Base-by-base conservation (phyloP, 2,797 vertebrate species). In the Fundulus diaphanus region DNA sequence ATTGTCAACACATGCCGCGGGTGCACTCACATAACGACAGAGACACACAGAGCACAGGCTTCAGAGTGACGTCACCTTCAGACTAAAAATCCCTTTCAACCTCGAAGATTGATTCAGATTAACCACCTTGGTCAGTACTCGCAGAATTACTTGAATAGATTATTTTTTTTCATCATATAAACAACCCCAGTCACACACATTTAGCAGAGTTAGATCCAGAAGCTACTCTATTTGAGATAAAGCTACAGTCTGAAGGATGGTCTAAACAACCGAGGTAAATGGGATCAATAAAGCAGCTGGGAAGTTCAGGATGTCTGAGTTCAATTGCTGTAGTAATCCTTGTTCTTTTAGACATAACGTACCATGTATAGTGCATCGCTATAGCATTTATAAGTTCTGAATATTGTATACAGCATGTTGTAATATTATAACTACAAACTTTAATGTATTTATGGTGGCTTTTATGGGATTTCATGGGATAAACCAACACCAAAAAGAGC, bases 1-100 rank as follows among this genome's bases (percentile, higher is more conserved):
- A 94, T 91, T 85, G 80, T 81, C 81, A 83, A 75, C 93, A 93
- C 76, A 82, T 93, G 90, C 85, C 78, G 49, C 88, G 70, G 80
- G 65, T 78, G n/a, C 54, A 54, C 69, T 83, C 79, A 70, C 66
- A 83, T 63, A 74, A 59, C 77, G n/a, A n/a, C n/a, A n/a, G 7
- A 72, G 78, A 70, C 77, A 61, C 67, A 66, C 67, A 78, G 56
- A 77, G 78, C 71, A 16, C 56, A 78, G 83, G 80, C 59, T 75
- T 88, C 77, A 61, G 79, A 83, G 87, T 89, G 90, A 92, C 80
- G 85, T 90, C 88, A 89, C 76, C 82, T 83, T 90, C 70, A 89
- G 89, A 88, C 29, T 24, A 3, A 85, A 75, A 82, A 68, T 78
- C 78, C 69, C 31, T 51, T 40, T 63, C 63, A 82, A 85, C 80